phyloP scores from a whole-genome alignment of 2,113 vertebrate genomes.

The Aegithalos caudatus region DNA sequence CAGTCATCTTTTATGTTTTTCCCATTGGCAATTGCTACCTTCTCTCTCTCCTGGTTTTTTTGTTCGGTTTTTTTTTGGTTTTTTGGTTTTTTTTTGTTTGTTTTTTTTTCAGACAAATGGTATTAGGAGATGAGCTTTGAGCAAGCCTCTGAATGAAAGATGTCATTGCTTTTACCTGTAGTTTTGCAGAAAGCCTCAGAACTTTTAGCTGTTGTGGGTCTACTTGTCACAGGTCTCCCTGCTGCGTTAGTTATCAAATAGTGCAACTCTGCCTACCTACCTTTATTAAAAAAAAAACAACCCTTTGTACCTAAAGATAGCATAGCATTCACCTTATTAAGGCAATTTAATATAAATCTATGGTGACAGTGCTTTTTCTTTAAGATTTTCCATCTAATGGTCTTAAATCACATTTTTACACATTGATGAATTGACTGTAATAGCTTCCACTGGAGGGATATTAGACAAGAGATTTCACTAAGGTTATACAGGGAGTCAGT shows the following conservation, averaged over 20 bases:
- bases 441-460: neutral
- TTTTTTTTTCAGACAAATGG: neutral
- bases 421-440: neutral
- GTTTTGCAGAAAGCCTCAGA: constrained; percentile 17
- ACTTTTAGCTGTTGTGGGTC: neutral
- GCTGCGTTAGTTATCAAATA: neutral
- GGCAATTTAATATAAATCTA: neutral
- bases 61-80: too few species aligned
- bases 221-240: neutral
- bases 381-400: neutral
- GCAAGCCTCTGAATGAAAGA: constrained; percentile 42
- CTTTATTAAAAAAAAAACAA: neutral
- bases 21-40: constrained; percentile 58
- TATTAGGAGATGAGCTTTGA: constrained; percentile 31
- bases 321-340: neutral
- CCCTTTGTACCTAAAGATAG: neutral
- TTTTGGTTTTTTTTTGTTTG: too few species aligned
- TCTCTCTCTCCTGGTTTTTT: neutral
- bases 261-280: neutral
- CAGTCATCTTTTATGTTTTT: constrained; percentile 56
- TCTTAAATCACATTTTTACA: neutral
- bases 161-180: constrained; percentile 40
- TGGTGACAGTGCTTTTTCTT: neutral
- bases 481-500: neutral
- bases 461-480: neutral